phyloP scores from a whole-genome alignment of 2,888 invertebrate species.

The Drosophila austrosaltans region DNA sequence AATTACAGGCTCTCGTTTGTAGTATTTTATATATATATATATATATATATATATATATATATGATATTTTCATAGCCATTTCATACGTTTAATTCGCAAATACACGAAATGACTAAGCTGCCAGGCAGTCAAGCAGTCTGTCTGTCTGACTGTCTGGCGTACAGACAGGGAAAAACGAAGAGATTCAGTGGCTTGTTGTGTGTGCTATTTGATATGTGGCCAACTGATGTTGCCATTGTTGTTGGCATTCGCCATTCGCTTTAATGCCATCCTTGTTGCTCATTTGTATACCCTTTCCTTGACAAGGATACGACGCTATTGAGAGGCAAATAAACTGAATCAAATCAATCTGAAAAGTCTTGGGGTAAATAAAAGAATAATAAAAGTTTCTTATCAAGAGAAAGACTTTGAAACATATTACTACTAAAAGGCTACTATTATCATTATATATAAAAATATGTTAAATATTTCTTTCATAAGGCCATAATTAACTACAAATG shows the following conservation, averaged over 20 bases:
- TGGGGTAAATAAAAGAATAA: too few relatives aligned
- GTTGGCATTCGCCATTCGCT: constrained; percentile 8
- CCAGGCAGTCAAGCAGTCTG: background rate
- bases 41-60: constrained; percentile 4
- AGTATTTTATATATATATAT: too few relatives aligned
- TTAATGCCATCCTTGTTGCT: constrained; percentile 3
- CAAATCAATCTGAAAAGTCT: background rate
- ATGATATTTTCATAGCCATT: constrained; percentile 49
- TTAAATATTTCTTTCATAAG: too few relatives aligned
- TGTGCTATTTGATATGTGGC: constrained; percentile 60
- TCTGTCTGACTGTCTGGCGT: background rate
- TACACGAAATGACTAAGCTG: constrained; percentile 28
- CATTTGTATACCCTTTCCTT: constrained; percentile 14
- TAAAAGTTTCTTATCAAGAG: too few relatives aligned
- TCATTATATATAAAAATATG: too few relatives aligned
- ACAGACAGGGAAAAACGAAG: background rate
- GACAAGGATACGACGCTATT: background rate
- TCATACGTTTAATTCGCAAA: constrained; percentile 48
- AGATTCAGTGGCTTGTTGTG: constrained; percentile 13
- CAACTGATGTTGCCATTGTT: constrained; percentile 52
- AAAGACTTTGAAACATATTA: too few relatives aligned
- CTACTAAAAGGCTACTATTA: too few relatives aligned
- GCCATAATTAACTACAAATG: background rate
- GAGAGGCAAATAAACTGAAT: background rate
- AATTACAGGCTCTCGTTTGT: constrained; percentile 29